Base-by-base conservation (phyloP, 2,888 invertebrate genomes). In the Mesorhabditis spiculigera region DNA sequence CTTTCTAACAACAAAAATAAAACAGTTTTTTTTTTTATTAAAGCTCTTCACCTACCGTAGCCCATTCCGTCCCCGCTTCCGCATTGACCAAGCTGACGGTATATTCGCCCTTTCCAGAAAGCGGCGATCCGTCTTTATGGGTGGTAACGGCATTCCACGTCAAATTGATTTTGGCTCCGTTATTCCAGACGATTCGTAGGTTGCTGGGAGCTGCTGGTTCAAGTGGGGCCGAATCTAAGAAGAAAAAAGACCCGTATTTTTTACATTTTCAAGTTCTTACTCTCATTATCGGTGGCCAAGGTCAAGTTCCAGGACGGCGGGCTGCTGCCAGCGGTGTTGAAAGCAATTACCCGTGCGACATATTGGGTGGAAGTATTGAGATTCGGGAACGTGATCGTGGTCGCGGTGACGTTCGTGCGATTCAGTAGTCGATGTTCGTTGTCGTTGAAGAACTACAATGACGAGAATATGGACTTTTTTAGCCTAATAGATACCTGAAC, bases 261-360 rank as follows among this genome's bases (percentile, higher is more conserved):
- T 70, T 64, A 44, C 10, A 28, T 28, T 28, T 28, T 28, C 28
- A 28, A 28, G 28, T 28, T 28, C 58, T 50, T 10, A 50, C 58
- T n/a, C n/a, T 50, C 58, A 5, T 75, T 70, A 50, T 66, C 71
- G 16, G 80, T 78, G 1, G 73, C 71, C 71, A 80, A 80, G 5
- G 75, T 75, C 8, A 76, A 66, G 45, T 80, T 80, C 74, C 74
- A 80, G 43, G 77, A 76, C 43, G 78, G 75, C 4, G 78, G 78
- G 10, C 76, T 73, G 50, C 71, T 72, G 41, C 78, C 76, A 45
- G 63, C 67, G 8, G 58, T 66, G 65, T 73, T 76, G 63, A 73
- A 72, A 5, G 75, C 77, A 42, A 71, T 71, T 4, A 77, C 75
- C n/a, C 75, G 69, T 43, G 73, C 74, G n/a, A 64, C 66, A 16